These are phyloP conservation scores for Micrastur ruficollis DNA, from an alignment of 2,797 vertebrate genomes.

Conservation along the genomic window DNA sequence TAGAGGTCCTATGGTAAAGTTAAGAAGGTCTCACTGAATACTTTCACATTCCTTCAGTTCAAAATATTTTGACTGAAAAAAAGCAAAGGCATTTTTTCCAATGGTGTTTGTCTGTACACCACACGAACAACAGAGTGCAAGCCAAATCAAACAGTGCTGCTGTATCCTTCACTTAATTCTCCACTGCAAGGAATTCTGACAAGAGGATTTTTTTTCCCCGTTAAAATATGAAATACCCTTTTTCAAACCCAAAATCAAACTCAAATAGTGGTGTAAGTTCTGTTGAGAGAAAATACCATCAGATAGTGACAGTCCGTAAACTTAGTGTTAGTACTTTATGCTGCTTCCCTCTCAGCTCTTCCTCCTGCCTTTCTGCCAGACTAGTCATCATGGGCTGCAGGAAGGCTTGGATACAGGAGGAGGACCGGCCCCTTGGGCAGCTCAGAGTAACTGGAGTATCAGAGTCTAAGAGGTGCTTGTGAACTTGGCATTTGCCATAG, in stretches of 20 bases:
- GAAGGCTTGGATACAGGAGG: not conserved
- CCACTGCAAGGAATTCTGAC: not conserved
- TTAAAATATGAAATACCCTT: not conserved
- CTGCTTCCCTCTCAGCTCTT: not conserved
- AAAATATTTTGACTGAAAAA: slow-evolving; percentile 14
- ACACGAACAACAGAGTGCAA: not conserved
- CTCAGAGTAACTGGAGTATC: not conserved
- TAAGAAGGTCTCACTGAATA: not conserved
- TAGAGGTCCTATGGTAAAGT: not conserved
- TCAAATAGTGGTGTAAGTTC: not conserved
- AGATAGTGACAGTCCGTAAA: not conserved
- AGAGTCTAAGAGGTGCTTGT: not conserved
- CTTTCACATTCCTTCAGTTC: not conserved
- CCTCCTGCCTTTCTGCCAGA: not conserved
- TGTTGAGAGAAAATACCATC: not conserved
- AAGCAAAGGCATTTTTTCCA: not conserved
- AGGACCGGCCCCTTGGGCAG: not conserved
- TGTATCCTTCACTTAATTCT: not conserved
- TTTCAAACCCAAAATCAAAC: not conserved
- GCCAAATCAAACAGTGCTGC: not conserved
- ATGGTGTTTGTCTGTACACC: not conserved
- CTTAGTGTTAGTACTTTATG: not conserved
- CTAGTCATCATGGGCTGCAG: not conserved
- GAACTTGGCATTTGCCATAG: not conserved
- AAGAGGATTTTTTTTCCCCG: not conserved